These are phyloP conservation scores for Jordanella pulchra DNA, from an alignment of 2,797 vertebrate genomes.

Conservation along the genomic window DNA sequence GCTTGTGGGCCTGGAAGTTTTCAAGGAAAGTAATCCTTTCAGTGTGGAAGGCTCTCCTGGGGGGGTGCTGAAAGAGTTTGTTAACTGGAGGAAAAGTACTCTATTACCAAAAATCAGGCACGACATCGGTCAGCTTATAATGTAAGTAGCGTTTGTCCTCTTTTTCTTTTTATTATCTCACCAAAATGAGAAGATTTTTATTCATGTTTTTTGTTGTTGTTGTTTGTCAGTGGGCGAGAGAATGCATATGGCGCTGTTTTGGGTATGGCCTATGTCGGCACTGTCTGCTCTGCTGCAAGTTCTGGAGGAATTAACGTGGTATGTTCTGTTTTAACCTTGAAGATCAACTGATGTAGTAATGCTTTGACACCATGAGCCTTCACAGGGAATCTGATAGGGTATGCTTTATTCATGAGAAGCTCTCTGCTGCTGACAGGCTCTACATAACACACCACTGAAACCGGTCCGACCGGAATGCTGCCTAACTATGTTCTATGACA, in stretches of 20 bases:
- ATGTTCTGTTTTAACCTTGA: slow-evolving; percentile 61
- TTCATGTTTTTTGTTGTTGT: not conserved
- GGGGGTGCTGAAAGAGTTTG: slow-evolving; percentile 80
- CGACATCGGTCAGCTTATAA: slow-evolving; percentile 85
- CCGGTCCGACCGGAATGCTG: slow-evolving; percentile 37
- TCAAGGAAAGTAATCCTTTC: slow-evolving; percentile 80
- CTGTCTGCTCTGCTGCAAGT: slow-evolving; percentile 78
- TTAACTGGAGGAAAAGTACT: slow-evolving; percentile 77
- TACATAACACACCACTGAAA: slow-evolving; percentile 26
- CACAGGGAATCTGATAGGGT: slow-evolving; percentile 50
- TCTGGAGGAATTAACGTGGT: slow-evolving; percentile 87
- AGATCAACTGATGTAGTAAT: slow-evolving; percentile 11
- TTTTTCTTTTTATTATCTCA: not conserved
- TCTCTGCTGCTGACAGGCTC: not conserved
- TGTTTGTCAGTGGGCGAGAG: slow-evolving; percentile 72
- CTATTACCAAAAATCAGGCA: slow-evolving; percentile 73
- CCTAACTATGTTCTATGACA: not conserved
- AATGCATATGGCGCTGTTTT: slow-evolving; percentile 54
- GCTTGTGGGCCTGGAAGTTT: slow-evolving; percentile 84
- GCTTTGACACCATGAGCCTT: slow-evolving; percentile 20
- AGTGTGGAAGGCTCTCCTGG: slow-evolving; percentile 71
- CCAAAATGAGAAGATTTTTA: not conserved
- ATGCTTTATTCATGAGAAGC: slow-evolving; percentile 64
- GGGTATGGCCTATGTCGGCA: slow-evolving; percentile 88
- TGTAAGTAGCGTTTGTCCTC: slow-evolving; percentile 76